Evolutionary conservation across 2,888 invertebrate species (phyloP).

Genomic region (Drosophila anomelani): DNA sequence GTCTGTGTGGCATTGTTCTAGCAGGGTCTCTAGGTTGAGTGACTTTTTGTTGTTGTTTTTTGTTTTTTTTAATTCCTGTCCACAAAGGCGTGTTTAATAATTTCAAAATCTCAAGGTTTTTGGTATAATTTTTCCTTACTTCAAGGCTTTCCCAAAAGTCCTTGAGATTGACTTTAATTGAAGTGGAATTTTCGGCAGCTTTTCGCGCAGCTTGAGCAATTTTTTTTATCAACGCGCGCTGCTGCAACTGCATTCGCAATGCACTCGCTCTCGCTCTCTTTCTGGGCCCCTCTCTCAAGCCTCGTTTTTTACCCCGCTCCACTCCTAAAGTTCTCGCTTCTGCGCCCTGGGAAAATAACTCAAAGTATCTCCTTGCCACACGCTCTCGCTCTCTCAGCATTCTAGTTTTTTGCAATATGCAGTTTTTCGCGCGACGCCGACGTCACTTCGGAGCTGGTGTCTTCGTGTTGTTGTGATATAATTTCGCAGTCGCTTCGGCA

Average conservation of each 20-base stretch:
- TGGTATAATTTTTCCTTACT: neutral
- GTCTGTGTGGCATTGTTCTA: conserved; percentile 65
- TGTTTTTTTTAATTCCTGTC: conserved; percentile 61
- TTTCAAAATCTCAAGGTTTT: neutral
- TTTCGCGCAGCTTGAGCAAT: conserved; percentile 68
- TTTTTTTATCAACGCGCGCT: conserved; percentile 80
- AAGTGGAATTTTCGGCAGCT: conserved; percentile 68
- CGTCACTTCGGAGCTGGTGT: conserved; percentile 53
- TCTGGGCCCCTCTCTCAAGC: conserved; percentile 3
- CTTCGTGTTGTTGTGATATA: conserved; percentile 84
- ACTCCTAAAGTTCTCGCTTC: conserved; percentile 76
- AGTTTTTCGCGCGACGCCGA: conserved; percentile 47
- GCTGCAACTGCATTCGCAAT: conserved; percentile 66
- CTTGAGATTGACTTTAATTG: neutral
- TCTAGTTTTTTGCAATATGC: conserved; percentile 35
- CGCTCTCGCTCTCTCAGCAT: conserved; percentile 28
- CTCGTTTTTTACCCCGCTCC: conserved; percentile 44
- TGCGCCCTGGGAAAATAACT: conserved; percentile 71
- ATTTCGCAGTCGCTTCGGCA: conserved; percentile 83
- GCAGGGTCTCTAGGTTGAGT: conserved; percentile 64
- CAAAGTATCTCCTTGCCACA: conserved; percentile 40
- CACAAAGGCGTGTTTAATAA: conserved; percentile 47
- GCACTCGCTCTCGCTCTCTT: conserved; percentile 48
- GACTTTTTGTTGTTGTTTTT: conserved; percentile 45
- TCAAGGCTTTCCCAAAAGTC: neutral